Base-by-base conservation (phyloP, 1,140 invertebrate genomes). In the Lasioglossum baleicum region DNA sequence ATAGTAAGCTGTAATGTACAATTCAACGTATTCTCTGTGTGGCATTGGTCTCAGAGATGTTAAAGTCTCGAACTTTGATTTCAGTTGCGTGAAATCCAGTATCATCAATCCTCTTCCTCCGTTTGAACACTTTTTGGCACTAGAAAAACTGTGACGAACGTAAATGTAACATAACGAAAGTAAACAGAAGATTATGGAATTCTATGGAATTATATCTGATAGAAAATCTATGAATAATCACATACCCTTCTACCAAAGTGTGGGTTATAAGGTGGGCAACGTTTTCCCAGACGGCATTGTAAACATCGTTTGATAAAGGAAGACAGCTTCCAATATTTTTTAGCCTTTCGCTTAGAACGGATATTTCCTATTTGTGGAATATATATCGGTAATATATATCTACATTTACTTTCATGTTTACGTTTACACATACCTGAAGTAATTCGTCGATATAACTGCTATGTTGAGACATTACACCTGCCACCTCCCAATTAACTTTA, bases 71-170 rank as follows among this genome's bases (percentile, higher is more conserved):
- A 99, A 94, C 89, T 99, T 98, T 13, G 96, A 96, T 70, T 98
- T 94, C 77, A 99, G 96, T 90, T 99, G 98, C 35, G 98, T 97
- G 91, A 98, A 99, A 94, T 99, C 99, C 6, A 99, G 93, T 90
- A 99, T 98, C 99, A 99, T 99, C 5, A 99, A 91, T 0, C 98
- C 99, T 79, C 99, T 93, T 2, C 99, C 99, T 83, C 98, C 98
- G 84, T 98, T 98, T 0, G 98, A 98, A 93, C 99, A 99, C 91
- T 99, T 99, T 84, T 97, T 97, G 1, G 97, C 97, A 89, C 95
- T 96, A 10, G 97, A 96, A 93, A 97, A 99, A 8, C 96, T 97
- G 82, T 17, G 93, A 88, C 0, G 6, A 60, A 42, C 40, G 15
- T 40, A 74, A 22, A 11, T 48, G 44, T 35, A 11, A 48, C 17